Conservation (phyloP, 2,113 vertebrate genomes). For the Megaceryle maxima region DNA sequence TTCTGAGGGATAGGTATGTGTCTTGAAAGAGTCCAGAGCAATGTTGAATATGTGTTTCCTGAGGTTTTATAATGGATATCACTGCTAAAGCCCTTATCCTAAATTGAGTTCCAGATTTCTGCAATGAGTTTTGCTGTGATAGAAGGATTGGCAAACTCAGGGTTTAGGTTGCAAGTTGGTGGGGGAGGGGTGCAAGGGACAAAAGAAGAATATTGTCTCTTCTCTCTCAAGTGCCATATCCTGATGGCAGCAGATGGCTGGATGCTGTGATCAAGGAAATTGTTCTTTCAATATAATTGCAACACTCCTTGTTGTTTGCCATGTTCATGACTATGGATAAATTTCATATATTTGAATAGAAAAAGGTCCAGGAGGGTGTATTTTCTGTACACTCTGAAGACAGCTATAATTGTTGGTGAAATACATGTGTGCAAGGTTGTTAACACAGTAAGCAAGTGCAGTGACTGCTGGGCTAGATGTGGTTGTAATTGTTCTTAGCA, state of each 20-base stretch:
- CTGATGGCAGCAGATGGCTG: not conserved
- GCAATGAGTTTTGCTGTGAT: not conserved
- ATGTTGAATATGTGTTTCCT: not conserved
- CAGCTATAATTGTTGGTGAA: not conserved
- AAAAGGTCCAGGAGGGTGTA: not conserved
- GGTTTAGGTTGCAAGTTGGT: not conserved
- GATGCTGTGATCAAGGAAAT: constrained; percentile 17
- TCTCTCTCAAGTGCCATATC: not conserved
- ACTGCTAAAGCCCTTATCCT: not conserved
- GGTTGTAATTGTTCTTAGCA: not conserved
- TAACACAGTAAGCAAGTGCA: not conserved
- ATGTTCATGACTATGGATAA: not conserved
- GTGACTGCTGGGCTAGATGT: not conserved
- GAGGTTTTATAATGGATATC: not conserved
- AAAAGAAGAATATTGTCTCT: not conserved
- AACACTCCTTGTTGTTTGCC: not conserved
- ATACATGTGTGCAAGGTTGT: not conserved
- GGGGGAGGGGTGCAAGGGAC: no score
- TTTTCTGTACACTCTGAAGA: not conserved
- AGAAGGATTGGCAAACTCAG: not conserved
- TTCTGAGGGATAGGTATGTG: not conserved
- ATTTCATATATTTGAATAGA: not conserved
- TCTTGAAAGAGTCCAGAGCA: not conserved
- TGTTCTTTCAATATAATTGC: not conserved
- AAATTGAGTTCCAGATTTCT: not conserved